These are phyloP conservation scores for Epistrophe eligans DNA, from an alignment of 2,888 invertebrate genomes.

Conservation along the genomic window DNA sequence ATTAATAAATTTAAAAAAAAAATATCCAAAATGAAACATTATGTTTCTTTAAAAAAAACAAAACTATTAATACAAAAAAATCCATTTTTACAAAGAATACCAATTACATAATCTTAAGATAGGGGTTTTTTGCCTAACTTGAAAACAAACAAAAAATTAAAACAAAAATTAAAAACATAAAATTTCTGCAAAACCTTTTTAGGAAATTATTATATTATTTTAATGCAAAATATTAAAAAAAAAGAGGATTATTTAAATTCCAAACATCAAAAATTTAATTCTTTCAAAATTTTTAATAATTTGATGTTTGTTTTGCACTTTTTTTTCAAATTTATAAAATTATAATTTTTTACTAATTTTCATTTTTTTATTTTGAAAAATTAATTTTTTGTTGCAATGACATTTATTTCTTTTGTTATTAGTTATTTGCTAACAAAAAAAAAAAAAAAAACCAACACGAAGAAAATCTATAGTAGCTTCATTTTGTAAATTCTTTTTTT, in stretches of 20 bases:
- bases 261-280: neutral
- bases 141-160: constrained; percentile 35
- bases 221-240: neutral
- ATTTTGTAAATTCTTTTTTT: constrained; percentile 75
- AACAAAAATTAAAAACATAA: constrained; percentile 23
- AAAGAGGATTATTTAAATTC: neutral
- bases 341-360: neutral
- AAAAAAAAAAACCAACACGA: constrained; percentile 35
- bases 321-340: neutral
- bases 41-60: constrained; percentile 46
- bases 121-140: constrained; percentile 73
- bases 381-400: neutral
- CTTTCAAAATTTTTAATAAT: neutral
- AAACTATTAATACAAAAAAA: constrained; percentile 37
- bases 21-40: constrained; percentile 50
- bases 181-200: constrained; percentile 14
- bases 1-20: constrained; percentile 76
- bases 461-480: constrained; percentile 60
- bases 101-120: constrained; percentile 76
- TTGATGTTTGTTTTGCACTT: neutral
- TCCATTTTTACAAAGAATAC: constrained; percentile 75
- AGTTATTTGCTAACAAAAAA: constrained; percentile 43
- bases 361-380: constrained; percentile 1
- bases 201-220: constrained; percentile 34
- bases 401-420: neutral